Conservation (phyloP, 2,797 vertebrate genomes). For the Heteromormyrus szaboi region DNA sequence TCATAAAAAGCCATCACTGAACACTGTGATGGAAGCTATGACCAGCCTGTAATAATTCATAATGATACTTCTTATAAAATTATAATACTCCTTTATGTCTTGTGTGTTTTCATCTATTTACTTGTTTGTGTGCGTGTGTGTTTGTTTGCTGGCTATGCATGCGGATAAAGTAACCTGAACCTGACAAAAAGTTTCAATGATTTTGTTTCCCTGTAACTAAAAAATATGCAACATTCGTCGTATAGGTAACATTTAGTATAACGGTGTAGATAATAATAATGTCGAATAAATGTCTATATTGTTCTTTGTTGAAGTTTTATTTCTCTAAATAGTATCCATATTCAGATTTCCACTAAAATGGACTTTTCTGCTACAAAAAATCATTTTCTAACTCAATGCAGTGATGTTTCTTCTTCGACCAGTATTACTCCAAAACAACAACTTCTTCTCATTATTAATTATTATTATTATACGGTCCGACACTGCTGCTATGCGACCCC, state of each 20-base stretch:
- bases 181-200: background rate
- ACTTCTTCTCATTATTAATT: background rate
- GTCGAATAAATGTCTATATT: background rate
- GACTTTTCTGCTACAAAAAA: background rate
- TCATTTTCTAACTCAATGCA: background rate
- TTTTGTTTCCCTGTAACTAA: background rate
- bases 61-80: background rate
- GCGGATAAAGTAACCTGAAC: background rate
- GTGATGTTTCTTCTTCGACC: background rate
- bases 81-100: background rate
- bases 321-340: background rate
- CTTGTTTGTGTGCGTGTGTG: background rate
- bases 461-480: background rate
- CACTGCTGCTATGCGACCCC: background rate
- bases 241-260: background rate
- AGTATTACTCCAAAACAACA: background rate
- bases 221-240: background rate
- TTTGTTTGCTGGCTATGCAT: background rate
- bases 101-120: background rate
- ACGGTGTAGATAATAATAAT: background rate
- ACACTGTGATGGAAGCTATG: background rate
- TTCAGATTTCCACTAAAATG: background rate
- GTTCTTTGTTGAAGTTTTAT: background rate
- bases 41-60: background rate
- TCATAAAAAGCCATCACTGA: background rate